phyloP scores from a whole-genome alignment of 2,113 vertebrate species.

The Vidua macroura region DNA sequence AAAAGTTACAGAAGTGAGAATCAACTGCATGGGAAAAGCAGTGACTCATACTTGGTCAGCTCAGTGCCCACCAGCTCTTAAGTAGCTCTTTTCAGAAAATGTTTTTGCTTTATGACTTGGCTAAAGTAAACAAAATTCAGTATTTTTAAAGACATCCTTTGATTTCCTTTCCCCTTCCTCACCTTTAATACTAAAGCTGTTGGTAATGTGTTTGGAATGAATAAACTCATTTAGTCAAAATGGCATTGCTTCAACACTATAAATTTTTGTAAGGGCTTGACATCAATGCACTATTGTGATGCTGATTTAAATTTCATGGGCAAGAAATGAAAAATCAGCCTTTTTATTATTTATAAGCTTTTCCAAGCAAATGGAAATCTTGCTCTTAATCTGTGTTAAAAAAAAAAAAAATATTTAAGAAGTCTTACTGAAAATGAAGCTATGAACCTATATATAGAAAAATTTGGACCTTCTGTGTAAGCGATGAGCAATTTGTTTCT shows the following conservation, averaged over 20 bases:
- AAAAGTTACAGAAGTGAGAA: slow-evolving; percentile 8
- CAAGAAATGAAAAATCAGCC: slow-evolving; percentile 38
- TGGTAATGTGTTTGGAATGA: slow-evolving; percentile 52
- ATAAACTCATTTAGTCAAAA: slow-evolving; percentile 57
- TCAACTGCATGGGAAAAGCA: slow-evolving; percentile 9
- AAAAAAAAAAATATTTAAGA: neutral
- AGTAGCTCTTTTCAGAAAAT: slow-evolving; percentile 36
- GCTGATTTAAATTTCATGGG: slow-evolving; percentile 42
- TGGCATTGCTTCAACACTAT: slow-evolving; percentile 45
- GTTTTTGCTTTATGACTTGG: slow-evolving; percentile 33
- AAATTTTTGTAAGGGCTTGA: slow-evolving; percentile 27
- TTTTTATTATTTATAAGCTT: slow-evolving; percentile 30
- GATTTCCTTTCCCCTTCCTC: slow-evolving; percentile 45
- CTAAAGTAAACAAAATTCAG: slow-evolving; percentile 34
- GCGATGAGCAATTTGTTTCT: neutral
- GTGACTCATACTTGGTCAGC: slow-evolving; percentile 17
- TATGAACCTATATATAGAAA: neutral
- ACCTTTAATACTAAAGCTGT: slow-evolving; percentile 45
- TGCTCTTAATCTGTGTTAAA: neutral
- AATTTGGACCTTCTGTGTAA: neutral
- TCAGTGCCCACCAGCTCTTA: slow-evolving; percentile 15
- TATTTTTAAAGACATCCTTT: slow-evolving; percentile 59
- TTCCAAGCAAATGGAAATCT: slow-evolving; percentile 8
- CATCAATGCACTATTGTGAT: slow-evolving; percentile 52
- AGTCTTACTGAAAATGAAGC: neutral